Percentiles rank a stretch among this genome's conserved stretches.
Evolutionary conservation across 2,888 invertebrate species (phyloP).

Genomic region (Dolichomitus sp.): DNA sequence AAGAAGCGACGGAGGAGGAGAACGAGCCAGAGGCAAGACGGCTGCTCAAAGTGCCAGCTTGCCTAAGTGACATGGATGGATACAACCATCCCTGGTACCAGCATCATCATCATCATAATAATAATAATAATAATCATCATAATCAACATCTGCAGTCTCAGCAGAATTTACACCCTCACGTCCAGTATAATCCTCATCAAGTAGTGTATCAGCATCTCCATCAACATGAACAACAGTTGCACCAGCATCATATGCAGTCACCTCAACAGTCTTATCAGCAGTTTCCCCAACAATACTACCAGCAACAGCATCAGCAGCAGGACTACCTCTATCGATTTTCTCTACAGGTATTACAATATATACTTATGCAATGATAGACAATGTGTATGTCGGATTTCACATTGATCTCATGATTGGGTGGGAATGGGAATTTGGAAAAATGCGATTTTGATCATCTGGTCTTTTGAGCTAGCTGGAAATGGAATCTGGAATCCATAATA

Average conservation of each 20-base stretch:
- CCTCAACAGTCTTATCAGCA: constrained; percentile 75
- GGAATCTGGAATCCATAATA: too few relatives aligned
- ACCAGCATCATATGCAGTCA: constrained; percentile 67
- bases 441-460: too few relatives aligned
- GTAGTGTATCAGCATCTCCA: constrained; percentile 50
- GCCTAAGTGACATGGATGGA: constrained; percentile 78
- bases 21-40: constrained; percentile 19
- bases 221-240: constrained; percentile 66
- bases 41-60: constrained; percentile 37
- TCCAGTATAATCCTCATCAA: constrained; percentile 53
- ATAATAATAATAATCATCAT: constrained; percentile 73
- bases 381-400: not conserved
- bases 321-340: constrained; percentile 85
- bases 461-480: too few relatives aligned
- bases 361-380: not conserved
- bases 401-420: not conserved
- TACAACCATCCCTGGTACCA: constrained; percentile 81
- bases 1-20: constrained; percentile 11
- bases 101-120: constrained; percentile 76
- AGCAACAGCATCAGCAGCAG: constrained; percentile 79
- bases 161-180: constrained; percentile 41
- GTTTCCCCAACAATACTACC: constrained; percentile 78
- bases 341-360: constrained; percentile 81
- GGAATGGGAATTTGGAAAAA: too few relatives aligned
- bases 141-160: constrained; percentile 69